Evolutionary conservation across 2,113 vertebrate species (phyloP).

Genomic region (Fukomys damarensis): DNA sequence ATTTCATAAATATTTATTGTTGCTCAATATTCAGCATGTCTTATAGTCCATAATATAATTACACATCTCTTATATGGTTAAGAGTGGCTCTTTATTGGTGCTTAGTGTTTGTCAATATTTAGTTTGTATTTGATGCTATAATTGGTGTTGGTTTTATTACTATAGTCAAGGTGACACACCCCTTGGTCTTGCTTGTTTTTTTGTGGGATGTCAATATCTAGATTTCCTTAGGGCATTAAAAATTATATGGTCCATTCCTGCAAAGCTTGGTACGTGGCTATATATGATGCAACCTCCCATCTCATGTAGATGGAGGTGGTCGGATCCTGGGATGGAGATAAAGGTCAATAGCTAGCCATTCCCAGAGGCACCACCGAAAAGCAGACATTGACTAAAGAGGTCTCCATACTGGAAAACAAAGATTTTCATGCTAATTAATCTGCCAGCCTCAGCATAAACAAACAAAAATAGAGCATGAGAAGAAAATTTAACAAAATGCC

Average conservation of each 20-base stretch:
- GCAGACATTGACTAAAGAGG: neutral
- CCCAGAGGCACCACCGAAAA: neutral
- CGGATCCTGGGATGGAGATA: neutral
- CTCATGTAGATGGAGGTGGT: neutral
- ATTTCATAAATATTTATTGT: neutral
- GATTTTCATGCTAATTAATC: neutral
- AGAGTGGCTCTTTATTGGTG: neutral
- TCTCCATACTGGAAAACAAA: neutral
- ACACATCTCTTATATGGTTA: neutral
- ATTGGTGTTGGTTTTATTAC: neutral
- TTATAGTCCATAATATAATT: neutral
- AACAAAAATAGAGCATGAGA: neutral
- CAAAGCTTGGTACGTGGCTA: neutral
- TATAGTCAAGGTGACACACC: neutral
- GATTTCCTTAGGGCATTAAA: neutral
- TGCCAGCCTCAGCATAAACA: neutral
- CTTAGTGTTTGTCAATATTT: neutral
- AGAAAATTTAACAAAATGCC: neutral
- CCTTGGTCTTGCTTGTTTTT: neutral
- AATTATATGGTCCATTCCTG: neutral
- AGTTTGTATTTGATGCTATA: neutral
- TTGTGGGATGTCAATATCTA: neutral
- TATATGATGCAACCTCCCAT: neutral
- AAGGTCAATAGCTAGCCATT: neutral
- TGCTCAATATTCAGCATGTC: neutral